phyloP scores from a whole-genome alignment of 2,113 vertebrate genomes.

The Coptodon bakossiorum region DNA sequence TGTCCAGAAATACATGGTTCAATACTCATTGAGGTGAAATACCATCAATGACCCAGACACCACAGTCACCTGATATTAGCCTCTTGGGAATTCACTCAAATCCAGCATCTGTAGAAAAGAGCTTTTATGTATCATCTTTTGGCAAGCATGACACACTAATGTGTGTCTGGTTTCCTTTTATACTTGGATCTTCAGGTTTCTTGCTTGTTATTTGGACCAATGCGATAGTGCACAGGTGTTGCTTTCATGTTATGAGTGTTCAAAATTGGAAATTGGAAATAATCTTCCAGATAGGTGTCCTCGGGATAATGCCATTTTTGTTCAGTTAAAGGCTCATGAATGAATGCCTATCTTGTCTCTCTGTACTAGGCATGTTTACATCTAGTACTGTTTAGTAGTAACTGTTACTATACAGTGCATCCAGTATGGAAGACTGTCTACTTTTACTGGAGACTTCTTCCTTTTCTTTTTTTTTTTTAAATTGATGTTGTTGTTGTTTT shows the following conservation, averaged over 20 bases:
- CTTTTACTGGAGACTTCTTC: neutral
- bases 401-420: neutral
- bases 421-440: neutral
- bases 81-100: neutral
- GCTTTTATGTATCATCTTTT: neutral
- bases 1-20: neutral
- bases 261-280: neutral
- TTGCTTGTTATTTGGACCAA: neutral
- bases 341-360: neutral
- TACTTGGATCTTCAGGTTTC: neutral
- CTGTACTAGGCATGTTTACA: no score
- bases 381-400: neutral
- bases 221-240: neutral
- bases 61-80: neutral
- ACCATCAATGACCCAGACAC: neutral
- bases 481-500: neutral
- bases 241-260: neutral
- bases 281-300: neutral
- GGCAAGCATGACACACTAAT: neutral
- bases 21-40: constrained; percentile 2
- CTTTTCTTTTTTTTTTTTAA: neutral
- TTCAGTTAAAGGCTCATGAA: neutral
- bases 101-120: neutral
- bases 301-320: neutral
- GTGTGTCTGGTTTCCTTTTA: neutral